Evolutionary conservation across 2,888 invertebrate genomes (phyloP).

Genomic region (Zaprionus lineosus): DNA sequence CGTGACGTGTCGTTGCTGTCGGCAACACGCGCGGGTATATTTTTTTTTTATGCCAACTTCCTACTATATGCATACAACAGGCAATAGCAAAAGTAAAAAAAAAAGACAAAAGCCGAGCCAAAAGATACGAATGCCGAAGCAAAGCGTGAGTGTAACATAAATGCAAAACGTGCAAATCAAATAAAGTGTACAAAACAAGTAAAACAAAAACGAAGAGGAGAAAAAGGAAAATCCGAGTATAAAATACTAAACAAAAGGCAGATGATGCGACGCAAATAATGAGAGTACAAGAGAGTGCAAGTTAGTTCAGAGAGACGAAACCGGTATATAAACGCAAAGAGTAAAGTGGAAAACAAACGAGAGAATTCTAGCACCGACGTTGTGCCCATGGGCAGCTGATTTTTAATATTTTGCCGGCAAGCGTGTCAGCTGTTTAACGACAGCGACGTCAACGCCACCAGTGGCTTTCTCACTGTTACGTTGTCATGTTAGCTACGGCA

Average conservation of each 20-base stretch:
- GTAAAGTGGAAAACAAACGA: conserved; percentile 22
- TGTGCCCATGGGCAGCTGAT: conserved; percentile 71
- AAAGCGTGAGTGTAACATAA: conserved; percentile 51
- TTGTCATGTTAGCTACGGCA: conserved; percentile 74
- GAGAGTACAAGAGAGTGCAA: conserved; percentile 33
- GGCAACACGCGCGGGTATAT: conserved; percentile 51
- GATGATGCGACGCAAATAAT: conserved; percentile 31
- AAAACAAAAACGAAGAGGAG: conserved; percentile 10
- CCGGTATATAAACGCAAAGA: neutral
- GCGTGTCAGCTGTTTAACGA: conserved; percentile 67
- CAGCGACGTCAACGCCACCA: conserved; percentile 30
- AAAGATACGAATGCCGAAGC: conserved; percentile 41
- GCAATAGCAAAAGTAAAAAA: conserved; percentile 23
- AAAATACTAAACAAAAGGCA: conserved; percentile 50
- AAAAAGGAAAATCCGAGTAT: conserved; percentile 37
- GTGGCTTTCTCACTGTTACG: conserved; percentile 41
- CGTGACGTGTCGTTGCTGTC: conserved; percentile 74
- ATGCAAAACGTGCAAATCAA: conserved; percentile 52
- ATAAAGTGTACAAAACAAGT: conserved; percentile 42
- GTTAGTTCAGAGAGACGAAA: conserved; percentile 8
- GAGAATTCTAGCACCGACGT: conserved; percentile 26
- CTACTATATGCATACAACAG: conserved; percentile 50
- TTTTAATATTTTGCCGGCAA: conserved; percentile 73
- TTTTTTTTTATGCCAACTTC: conserved; percentile 62
- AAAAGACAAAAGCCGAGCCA: conserved; percentile 27